Conservation (phyloP, 2,113 vertebrate genomes). For the Oncorhynchus tshawytscha region DNA sequence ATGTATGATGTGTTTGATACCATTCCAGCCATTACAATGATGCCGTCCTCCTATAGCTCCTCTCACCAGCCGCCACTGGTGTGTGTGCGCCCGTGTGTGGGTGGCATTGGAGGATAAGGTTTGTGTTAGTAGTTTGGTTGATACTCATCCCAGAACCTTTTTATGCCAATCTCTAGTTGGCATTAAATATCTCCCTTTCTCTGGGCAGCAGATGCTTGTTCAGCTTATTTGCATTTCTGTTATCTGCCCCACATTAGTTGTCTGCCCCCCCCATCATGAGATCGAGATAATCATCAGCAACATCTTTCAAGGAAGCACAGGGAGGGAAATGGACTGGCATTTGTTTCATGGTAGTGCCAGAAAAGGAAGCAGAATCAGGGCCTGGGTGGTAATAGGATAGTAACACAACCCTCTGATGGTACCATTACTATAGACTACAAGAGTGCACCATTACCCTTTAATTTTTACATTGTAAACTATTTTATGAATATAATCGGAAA, state of each 20-base stretch:
- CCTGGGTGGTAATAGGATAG: slow-evolving; percentile 24
- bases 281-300: slow-evolving; percentile 62
- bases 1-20: too few relatives aligned
- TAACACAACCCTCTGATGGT: slow-evolving; percentile 6
- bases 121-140: slow-evolving; percentile 58
- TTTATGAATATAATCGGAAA: slow-evolving; percentile 28
- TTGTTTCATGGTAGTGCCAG: slow-evolving; percentile 52
- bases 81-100: neutral
- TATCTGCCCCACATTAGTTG: slow-evolving; percentile 72
- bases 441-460: slow-evolving; percentile 26
- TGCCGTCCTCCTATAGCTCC: too few relatives aligned
- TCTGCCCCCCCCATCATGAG: slow-evolving; percentile 52
- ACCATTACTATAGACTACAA: neutral
- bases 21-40: too few relatives aligned
- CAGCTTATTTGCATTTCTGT: slow-evolving; percentile 60
- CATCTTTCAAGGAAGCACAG: slow-evolving; percentile 43
- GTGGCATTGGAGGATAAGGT: slow-evolving; percentile 12
- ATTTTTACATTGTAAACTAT: slow-evolving; percentile 9
- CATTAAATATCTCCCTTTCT: slow-evolving; percentile 60
- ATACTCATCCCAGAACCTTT: slow-evolving; percentile 55
- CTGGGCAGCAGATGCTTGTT: slow-evolving; percentile 4
- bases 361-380: slow-evolving; percentile 16
- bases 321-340: slow-evolving; percentile 62
- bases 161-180: slow-evolving; percentile 60
- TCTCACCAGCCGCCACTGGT: too few relatives aligned